A percentile compares a stretch with the other conserved stretches of the same genome.
phyloP scores from a whole-genome alignment of 1,140 invertebrate genomes.

The Zaprionus africanus region DNA sequence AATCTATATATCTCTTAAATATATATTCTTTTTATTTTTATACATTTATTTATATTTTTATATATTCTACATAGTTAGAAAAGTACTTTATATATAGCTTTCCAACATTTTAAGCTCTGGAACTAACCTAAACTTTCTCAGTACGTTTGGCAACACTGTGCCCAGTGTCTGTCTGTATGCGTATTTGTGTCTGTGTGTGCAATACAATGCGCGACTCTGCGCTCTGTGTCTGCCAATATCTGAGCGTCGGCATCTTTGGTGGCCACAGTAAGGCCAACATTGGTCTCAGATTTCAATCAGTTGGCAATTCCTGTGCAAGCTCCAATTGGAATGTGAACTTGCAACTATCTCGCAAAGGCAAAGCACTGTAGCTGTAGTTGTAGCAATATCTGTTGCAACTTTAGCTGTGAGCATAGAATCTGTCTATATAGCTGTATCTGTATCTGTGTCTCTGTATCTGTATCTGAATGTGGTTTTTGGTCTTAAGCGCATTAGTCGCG shows the following conservation, averaged over 20 bases:
- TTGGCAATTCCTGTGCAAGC: constrained; percentile 36
- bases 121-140: background rate
- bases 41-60: too few relatives aligned
- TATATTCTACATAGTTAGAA: too few relatives aligned
- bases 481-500: constrained; percentile 66
- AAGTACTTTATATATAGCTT: too few relatives aligned
- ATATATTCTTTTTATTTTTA: too few relatives aligned
- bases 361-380: background rate
- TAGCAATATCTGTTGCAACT: background rate
- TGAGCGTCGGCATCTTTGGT: constrained; percentile 74
- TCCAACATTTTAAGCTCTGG: background rate
- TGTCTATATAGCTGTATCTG: background rate
- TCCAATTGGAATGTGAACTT: constrained; percentile 27
- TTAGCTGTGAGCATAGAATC: too few relatives aligned
- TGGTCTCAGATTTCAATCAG: constrained; percentile 48
- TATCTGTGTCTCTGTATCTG: constrained; percentile 13
- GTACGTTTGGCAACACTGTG: background rate
- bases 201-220: constrained; percentile 31
- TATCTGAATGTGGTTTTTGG: constrained; percentile 29
- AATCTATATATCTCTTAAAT: too few relatives aligned
- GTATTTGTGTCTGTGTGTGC: constrained; percentile 13
- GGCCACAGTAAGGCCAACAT: constrained; percentile 37
- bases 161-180: constrained; percentile 20
- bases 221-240: constrained; percentile 61
- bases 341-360: constrained; percentile 3